Evolutionary conservation across 2,113 vertebrate species (phyloP), one percentile per base, ranked within the genome.

Genomic region (Planiliza haematocheilus): DNA sequence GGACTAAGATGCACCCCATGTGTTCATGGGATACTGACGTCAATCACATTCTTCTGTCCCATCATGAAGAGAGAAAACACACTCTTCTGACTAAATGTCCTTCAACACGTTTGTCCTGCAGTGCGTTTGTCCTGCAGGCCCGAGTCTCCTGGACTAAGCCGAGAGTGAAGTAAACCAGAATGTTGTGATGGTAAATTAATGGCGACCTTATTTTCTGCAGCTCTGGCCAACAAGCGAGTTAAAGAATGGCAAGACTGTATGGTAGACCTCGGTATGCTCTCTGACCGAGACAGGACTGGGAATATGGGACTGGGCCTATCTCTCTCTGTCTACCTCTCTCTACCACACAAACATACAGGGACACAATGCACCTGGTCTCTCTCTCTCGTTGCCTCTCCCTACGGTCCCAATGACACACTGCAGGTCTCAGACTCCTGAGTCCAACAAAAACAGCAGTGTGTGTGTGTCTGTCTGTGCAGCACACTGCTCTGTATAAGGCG

Each of bases 381-480:
- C 59, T 4, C 59, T 39, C 11, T 4, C 39, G 18, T 39, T 62
- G 79, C 62, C 67, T 41, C 21, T 12, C 45, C 9, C 60, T 16
- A 24, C 39, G 41, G 75, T 68, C 14, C 1, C 60, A 50, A 70
- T 87, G 85, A 87, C 84, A 91, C 82, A 74, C 72, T 81, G 77
- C 86, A 91, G 90, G 86, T 84, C 87, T 81, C 45, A 84, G 70
- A 66, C 79, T 74, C 57, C 69, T 9, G 12, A 57, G 36, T 87
- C 84, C 81, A 87, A 91, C 77, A 84, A 89, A 89, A 92, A 91
- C 89, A 91, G 56, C 69, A 70, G 64, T 81, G 76, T 86, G 84
- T 67, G 77, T 67, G 51, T 74, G 37, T 20, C 57, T 59, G 24
- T 53, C 49, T 38, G 53, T 48, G 77, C 52, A 39, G 72, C 68